Percentiles rank a stretch among this genome's conserved stretches.
Conservation (phyloP, 2,113 vertebrate genomes). For the Fukomys damarensis region DNA sequence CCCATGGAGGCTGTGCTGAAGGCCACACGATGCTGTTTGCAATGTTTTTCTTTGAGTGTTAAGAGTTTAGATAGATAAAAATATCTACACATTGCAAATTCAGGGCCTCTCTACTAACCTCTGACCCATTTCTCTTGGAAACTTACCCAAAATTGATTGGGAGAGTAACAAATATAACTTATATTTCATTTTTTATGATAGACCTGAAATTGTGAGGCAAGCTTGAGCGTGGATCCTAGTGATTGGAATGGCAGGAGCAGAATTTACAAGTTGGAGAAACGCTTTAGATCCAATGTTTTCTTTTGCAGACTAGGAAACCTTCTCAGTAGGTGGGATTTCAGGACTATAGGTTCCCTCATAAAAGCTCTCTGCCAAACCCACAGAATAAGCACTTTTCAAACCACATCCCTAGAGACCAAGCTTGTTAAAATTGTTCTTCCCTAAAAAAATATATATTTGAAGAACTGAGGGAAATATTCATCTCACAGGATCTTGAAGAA, state of each 20-base stretch:
- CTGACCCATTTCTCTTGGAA: not conserved
- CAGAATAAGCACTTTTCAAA: conserved; percentile 55
- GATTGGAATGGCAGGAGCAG: not conserved
- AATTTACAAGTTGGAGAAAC: not conserved
- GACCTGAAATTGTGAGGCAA: not conserved
- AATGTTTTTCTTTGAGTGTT: not conserved
- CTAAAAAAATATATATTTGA: conserved; percentile 54
- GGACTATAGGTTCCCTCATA: not conserved
- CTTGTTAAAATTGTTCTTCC: conserved; percentile 57
- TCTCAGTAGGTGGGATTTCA: conserved; percentile 17
- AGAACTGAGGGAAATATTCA: not conserved
- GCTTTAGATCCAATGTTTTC: not conserved
- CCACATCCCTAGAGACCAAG: not conserved
- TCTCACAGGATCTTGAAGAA: not conserved
- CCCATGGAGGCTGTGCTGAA: not conserved
- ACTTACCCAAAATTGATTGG: not conserved
- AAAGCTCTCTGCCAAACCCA: conserved; percentile 53
- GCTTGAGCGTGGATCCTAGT: not conserved
- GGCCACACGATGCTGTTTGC: not conserved
- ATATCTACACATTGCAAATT: not conserved
- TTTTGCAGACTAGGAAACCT: not conserved
- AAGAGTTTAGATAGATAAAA: not conserved
- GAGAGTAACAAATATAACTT: not conserved
- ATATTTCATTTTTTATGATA: not conserved
- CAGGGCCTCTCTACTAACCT: not conserved